Percentiles rank a stretch among this genome's conserved stretches.
Evolutionary conservation across 2,797 vertebrate genomes (phyloP).

Genomic region (Myotis myotis): DNA sequence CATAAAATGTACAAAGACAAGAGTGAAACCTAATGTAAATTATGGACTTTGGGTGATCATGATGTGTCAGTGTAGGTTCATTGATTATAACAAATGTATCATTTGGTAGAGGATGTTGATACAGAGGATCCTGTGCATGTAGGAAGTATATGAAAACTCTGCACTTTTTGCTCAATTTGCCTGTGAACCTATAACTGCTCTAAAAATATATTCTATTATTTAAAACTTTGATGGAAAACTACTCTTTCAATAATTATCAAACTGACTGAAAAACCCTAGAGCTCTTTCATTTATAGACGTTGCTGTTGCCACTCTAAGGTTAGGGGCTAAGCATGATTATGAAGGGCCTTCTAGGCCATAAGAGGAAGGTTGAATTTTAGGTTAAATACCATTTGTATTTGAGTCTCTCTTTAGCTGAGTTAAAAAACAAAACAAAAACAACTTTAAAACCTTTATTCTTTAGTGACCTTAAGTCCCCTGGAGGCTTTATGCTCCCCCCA

Average conservation of each 20-base stretch:
- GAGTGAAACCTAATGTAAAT: background rate
- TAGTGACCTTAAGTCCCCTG: background rate
- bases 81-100: background rate
- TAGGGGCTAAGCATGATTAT: background rate
- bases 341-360: background rate
- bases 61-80: background rate
- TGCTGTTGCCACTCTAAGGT: background rate
- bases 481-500: background rate
- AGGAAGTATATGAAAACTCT: background rate
- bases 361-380: background rate
- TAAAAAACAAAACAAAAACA: background rate
- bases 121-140: fast-evolving
- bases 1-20: background rate
- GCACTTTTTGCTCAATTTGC: background rate
- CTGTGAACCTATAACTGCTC: background rate
- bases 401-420: constrained; percentile 25
- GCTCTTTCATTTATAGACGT: background rate
- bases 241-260: background rate
- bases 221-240: background rate
- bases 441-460: background rate
- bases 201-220: background rate
- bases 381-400: background rate
- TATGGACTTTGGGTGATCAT: background rate
- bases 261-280: background rate
- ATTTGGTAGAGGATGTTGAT: background rate